Base-by-base conservation (phyloP, 2,113 vertebrate species). In the Oceanodroma tethys region DNA sequence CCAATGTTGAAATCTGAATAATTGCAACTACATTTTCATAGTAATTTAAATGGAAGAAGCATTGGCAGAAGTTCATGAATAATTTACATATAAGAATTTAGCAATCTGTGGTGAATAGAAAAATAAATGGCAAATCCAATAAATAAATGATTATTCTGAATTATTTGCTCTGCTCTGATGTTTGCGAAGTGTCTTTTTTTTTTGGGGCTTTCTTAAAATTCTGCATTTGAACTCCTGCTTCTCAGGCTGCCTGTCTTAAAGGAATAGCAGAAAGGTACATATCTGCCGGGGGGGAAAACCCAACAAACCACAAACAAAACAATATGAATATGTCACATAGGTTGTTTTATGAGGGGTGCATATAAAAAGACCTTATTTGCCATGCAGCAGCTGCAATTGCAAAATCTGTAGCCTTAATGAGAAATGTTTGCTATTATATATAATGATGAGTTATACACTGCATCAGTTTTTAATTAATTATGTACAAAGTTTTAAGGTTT, bases 11-110 rank as follows among this genome's bases (percentile, higher is more conserved):
- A 96, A 93, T 94, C 90, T 96, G 96, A 98, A 95, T 96, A 95
- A 96, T 96, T 92, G 86, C 80, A 71, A 93, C 91, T 90, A 47
- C 90, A 81, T 93, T 97, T 97, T 94, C 90, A 79, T 79, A 94
- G 93, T 96, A 87, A 97, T 94, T 97, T 93, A 93, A 96, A 87
- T 88, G 89, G 94, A 50, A 88, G 93, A 89, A 94, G 91, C 91
- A 79, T 82, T 97, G 95, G 91, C 93, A 97, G 96, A 92, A 93
- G 81, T 95, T 96, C 96, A 96, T 97, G 95, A 97, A 97, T 97
- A 97, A 97, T 97, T 97, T 90, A 93, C 93, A 75, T 80, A 30
- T 58, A 92, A 76, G 78, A 96, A 97, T 93, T 95, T 92, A 96
- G 93, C 89, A 91, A 47, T 97, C 80, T 84, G 80, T 86, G 60